Conservation (phyloP, 2,888 invertebrate species). For the Trypoxylon attenuatum region DNA sequence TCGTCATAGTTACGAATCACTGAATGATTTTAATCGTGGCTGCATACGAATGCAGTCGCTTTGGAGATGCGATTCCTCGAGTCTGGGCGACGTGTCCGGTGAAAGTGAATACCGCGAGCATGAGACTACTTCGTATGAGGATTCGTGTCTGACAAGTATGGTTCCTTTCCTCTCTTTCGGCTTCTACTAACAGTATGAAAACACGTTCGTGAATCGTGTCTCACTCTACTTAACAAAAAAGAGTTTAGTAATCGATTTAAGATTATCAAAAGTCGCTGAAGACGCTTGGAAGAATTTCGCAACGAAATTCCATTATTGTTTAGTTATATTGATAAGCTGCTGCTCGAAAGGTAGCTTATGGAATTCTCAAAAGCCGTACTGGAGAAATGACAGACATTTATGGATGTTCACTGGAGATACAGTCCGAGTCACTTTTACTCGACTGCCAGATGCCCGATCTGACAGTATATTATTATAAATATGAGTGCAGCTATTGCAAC, state of each 20-base stretch:
- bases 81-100: constrained; percentile 19
- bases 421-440: constrained; percentile 3
- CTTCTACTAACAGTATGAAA: no score
- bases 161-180: constrained; percentile 3
- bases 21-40: background rate
- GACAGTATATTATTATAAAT: constrained; percentile 43
- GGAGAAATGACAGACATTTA: no score
- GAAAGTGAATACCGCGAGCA: constrained; percentile 42
- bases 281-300: no score
- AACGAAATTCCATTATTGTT: no score
- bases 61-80: constrained; percentile 4
- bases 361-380: no score
- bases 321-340: no score
- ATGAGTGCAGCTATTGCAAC: background rate
- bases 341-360: no score
- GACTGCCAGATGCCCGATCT: constrained; percentile 3
- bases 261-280: no score
- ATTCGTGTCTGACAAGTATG: constrained; percentile 13
- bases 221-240: no score
- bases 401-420: background rate
- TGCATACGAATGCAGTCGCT: background rate
- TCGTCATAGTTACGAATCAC: no score
- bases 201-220: no score
- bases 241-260: no score
- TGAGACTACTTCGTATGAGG: constrained; percentile 21